Percentiles rank a stretch among this genome's conserved stretches.
phyloP scores from a whole-genome alignment of 2,797 vertebrate genomes.

The Sebastes hubbsi region DNA sequence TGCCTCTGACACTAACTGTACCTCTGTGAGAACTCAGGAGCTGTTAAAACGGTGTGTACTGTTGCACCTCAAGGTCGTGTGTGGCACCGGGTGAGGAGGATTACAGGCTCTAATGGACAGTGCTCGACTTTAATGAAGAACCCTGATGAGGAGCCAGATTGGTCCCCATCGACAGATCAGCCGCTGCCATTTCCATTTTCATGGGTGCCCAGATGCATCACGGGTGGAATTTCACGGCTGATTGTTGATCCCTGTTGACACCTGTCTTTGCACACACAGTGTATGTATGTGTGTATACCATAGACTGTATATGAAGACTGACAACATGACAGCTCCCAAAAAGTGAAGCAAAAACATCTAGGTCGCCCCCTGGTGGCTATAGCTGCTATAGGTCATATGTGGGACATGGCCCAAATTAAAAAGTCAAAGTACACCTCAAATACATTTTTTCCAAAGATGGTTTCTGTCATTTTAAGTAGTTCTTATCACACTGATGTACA shows the following conservation, averaged over 20 bases:
- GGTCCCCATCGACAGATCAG: slow-evolving; percentile 59
- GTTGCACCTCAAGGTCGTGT: slow-evolving; percentile 65
- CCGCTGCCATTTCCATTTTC: slow-evolving; percentile 70
- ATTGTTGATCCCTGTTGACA: slow-evolving; percentile 47
- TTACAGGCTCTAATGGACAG: slow-evolving; percentile 65
- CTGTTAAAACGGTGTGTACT: slow-evolving; percentile 44
- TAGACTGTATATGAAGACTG: neutral
- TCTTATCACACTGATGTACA: too few species aligned
- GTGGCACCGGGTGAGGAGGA: slow-evolving; percentile 48
- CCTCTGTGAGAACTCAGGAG: slow-evolving; percentile 18
- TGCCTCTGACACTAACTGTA: slow-evolving; percentile 29
- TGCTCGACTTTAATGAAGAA: slow-evolving; percentile 73
- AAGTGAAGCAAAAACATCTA: neutral
- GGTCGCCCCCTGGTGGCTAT: neutral
- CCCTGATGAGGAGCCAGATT: slow-evolving; percentile 64
- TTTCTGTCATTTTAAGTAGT: neutral
- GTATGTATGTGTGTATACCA: neutral
- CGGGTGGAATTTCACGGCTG: slow-evolving; percentile 47
- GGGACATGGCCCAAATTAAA: neutral
- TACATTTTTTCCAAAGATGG: neutral
- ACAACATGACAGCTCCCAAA: neutral
- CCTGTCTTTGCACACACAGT: slow-evolving; percentile 8
- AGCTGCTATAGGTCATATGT: neutral
- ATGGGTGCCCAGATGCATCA: slow-evolving; percentile 57
- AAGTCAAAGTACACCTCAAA: neutral